Base-by-base conservation (phyloP, 2,888 invertebrate species). In the Folsomia manolachei region DNA sequence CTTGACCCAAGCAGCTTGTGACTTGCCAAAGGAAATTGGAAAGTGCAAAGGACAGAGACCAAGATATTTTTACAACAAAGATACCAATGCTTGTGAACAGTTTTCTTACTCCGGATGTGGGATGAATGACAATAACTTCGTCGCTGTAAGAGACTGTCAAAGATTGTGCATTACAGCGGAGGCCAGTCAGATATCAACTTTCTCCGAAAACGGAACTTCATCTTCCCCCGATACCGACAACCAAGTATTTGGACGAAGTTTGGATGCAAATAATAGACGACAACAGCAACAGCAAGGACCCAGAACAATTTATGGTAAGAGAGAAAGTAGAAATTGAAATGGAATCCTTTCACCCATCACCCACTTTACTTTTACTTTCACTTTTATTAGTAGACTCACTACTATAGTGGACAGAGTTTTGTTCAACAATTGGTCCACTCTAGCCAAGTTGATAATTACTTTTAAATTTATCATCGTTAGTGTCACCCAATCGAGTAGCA, bases 71-170 rank as follows among this genome's bases (percentile, higher is more conserved):
- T 80, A 74, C 73, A 73, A 77, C 65, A 66, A 68, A 24, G 75
- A 70, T 1, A 69, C 69, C 2, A 27, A 71, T n/a, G 60, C 24
- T 19, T 81, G 81, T 65, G 75, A 80, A 69, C 63, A 27, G 39
- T 81, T 81, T 69, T 61, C 24, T 14, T 81, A 75, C 60, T 75
- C 77, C 11, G 79, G 81, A 39, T 81, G 81, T 68, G 64, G 65
- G 18, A 77, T 82, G 21, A 83, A 83, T 70, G 79, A 69, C 18
- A 83, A 83, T 72, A 80, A 81, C 52, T 83, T 83, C 73, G 72
- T 68, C 9, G 75, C 79, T 1, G 51, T 78, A 27, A 69, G 72
- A 25, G 80, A 79, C 61, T 82, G 82, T 72, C 67, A 73, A 69
- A 62, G 61, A 21, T 69, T 77, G 21, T 81, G 81, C 72, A 69